Percentiles rank a stretch among this genome's conserved stretches.
These are phyloP conservation scores for Leptopilina syphax DNA, from an alignment of 2,888 invertebrate genomes.

Conservation along the genomic window DNA sequence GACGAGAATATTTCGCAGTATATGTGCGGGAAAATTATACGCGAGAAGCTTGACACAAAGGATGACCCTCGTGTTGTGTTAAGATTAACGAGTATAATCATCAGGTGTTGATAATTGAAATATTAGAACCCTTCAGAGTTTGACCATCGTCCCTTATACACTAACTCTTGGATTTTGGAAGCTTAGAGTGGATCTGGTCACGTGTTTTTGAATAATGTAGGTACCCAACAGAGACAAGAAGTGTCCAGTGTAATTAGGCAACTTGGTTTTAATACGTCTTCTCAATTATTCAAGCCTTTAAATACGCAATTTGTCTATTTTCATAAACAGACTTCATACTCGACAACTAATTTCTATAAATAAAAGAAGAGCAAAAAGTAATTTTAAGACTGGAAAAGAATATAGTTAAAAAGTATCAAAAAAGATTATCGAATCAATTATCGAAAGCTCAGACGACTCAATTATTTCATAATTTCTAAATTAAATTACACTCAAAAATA, in stretches of 20 bases:
- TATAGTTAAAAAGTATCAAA: too few species aligned
- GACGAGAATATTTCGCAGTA: conserved; percentile 44
- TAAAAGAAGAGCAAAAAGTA: too few species aligned
- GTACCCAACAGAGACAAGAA: conserved; percentile 7
- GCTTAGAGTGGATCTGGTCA: conserved; percentile 44
- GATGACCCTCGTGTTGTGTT: conserved; percentile 62
- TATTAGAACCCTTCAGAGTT: conserved; percentile 56
- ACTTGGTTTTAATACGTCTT: background rate
- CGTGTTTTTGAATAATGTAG: conserved; percentile 39
- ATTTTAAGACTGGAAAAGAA: too few species aligned
- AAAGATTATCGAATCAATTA: too few species aligned
- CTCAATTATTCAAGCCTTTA: background rate
- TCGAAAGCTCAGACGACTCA: too few species aligned
- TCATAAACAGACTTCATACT: background rate
- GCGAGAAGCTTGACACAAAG: conserved; percentile 44
- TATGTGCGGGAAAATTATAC: conserved; percentile 44
- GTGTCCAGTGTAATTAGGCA: conserved; percentile 10
- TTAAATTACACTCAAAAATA: too few species aligned
- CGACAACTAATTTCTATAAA: too few species aligned
- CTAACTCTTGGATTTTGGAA: conserved; percentile 45
- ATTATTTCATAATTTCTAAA: too few species aligned
- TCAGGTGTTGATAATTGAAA: conserved; percentile 76
- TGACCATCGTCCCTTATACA: conserved; percentile 41
- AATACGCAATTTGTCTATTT: conserved; percentile 2
- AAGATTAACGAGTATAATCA: conserved; percentile 69